phyloP scores from a whole-genome alignment of 2,797 vertebrate species.

The Discoglossus pictus region DNA sequence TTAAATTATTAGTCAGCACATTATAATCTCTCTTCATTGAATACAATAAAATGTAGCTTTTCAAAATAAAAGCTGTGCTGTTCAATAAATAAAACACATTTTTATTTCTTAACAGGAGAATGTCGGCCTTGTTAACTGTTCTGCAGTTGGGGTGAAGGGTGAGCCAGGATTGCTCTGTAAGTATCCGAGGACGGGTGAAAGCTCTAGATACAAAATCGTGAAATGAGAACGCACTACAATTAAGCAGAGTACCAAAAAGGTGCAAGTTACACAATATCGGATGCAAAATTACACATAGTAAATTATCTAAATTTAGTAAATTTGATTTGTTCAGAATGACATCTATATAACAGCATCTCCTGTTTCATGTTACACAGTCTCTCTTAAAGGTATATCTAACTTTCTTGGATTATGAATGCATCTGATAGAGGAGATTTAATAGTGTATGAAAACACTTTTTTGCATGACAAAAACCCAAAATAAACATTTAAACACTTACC shows the following conservation, averaged over 20 bases:
- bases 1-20: constrained; percentile 70
- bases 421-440: too few relatives aligned
- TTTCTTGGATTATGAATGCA: too few relatives aligned
- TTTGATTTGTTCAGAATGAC: too few relatives aligned
- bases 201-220: constrained; percentile 18
- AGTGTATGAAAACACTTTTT: too few relatives aligned
- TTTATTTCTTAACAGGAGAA: constrained; percentile 69
- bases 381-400: too few relatives aligned
- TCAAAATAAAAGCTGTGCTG: constrained; percentile 95
- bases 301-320: constrained; percentile 10
- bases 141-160: too few relatives aligned
- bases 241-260: constrained; percentile 65
- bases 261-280: constrained; percentile 5
- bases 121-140: constrained; percentile 48
- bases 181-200: too few relatives aligned
- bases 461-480: too few relatives aligned
- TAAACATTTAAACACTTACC: too few relatives aligned
- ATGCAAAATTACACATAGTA: constrained; percentile 22
- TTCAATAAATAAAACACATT: constrained; percentile 79
- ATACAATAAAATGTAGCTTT: constrained; percentile 92
- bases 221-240: constrained; percentile 61
- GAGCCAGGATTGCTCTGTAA: neutral
- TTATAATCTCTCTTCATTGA: constrained; percentile 80
- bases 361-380: too few relatives aligned
- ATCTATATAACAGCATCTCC: too few relatives aligned